Base-by-base conservation (phyloP, 2,797 vertebrate genomes). In the Tragelaphus oryx region DNA sequence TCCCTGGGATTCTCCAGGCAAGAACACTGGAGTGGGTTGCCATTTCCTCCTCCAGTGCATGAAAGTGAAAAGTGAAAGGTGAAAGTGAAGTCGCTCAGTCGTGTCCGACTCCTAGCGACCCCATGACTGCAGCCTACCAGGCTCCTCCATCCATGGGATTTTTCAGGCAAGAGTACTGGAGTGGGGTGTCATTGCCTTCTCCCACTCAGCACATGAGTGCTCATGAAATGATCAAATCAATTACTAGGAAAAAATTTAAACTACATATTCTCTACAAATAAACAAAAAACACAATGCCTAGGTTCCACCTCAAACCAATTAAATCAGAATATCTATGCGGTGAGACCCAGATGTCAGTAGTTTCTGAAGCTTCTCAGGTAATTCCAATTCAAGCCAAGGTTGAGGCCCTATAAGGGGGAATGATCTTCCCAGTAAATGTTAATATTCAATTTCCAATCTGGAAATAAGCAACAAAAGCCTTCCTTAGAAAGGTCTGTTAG, bases 151-250 rank as follows among this genome's bases (percentile, higher is more conserved):
- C 41, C 41, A 41, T 41, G 41, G 41, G 41, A 41, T 41, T 41
- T 41, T 41, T 41, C 41, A 41, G 41, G 41, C 41, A 41, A 41
- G 41, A 41, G 41, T 41, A 41, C 41, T 41, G 41, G 41, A 41
- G 41, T 41, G 41, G 41, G 41, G 41, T 41, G 41, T 41, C 41
- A 41, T 41, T 41, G 41, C 41, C 41, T 41, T 41, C 41, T 41
- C 41, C 41, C 41, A 84, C 5, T 30, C 26, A 48, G 48, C 37
- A 86, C 17, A 7, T 82, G 13, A 17, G 18, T 68, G 24, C 80
- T 81, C 68, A 81, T 62, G 33, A 91, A 95, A 89, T 33, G 68
- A 82, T 82, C 55, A 88, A 89, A 46, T 93, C 59, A 85, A 24
- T 37, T 79, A 54, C 37, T 10, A 89, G 57, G 14, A 82, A 84